Conservation (phyloP, 1,140 invertebrate genomes). For the Ectropis grisescens region DNA sequence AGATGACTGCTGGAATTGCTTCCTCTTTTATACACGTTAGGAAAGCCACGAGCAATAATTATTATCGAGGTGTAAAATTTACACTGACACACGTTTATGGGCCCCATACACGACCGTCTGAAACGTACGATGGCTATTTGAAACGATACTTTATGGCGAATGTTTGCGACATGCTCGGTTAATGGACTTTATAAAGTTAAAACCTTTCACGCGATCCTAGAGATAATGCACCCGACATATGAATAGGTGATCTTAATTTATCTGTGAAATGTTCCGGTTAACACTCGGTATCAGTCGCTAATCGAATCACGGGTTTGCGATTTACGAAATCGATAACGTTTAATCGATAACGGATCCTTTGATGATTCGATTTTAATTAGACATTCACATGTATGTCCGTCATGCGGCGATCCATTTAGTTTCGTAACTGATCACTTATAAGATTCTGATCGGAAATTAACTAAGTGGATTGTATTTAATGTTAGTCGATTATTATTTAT, state of each 20-base stretch:
- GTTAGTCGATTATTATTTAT: too few species aligned
- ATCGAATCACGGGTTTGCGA: conserved; percentile 49
- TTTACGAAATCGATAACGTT: conserved; percentile 38
- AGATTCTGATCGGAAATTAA: conserved; percentile 6
- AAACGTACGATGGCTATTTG: conserved; percentile 22
- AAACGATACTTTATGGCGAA: conserved; percentile 34
- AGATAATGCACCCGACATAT: conserved; percentile 47
- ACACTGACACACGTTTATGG: conserved; percentile 41
- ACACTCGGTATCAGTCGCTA: conserved; percentile 43
- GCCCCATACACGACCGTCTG: conserved; percentile 12
- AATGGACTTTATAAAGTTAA: conserved; percentile 47
- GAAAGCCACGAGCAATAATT: conserved; percentile 29
- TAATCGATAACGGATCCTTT: conserved; percentile 18
- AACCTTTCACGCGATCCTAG: conserved; percentile 45
- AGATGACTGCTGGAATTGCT: conserved; percentile 27
- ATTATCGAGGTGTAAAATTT: conserved; percentile 49
- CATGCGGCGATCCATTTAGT: not conserved
- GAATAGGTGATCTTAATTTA: conserved; percentile 66
- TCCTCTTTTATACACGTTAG: conserved; percentile 28
- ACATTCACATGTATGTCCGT: conserved; percentile 8
- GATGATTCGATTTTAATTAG: conserved; percentile 18
- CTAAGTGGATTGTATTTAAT: too few species aligned
- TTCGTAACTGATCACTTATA: conserved; percentile 1
- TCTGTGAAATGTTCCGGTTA: conserved; percentile 52
- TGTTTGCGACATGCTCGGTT: conserved; percentile 39